Base-by-base conservation (phyloP, 1,140 invertebrate species). In the Apocrypta bakeri region DNA sequence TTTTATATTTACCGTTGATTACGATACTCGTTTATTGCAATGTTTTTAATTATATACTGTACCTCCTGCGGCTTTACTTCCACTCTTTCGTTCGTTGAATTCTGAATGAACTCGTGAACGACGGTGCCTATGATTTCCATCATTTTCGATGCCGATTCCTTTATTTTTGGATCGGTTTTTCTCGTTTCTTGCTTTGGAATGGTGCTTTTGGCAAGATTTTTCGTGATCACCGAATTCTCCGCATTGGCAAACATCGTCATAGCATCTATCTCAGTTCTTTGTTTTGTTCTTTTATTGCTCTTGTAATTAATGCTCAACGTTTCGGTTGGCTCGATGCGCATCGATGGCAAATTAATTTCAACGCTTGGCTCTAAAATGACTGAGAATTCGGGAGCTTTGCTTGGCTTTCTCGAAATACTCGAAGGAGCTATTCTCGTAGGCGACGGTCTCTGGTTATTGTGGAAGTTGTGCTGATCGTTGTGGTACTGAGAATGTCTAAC, bases 41-140 rank as follows among this genome's bases (percentile, higher is more conserved):
- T 9, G 33, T n/a, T n/a, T n/a, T n/a, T n/a, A n/a, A n/a, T n/a
- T 42, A 42, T 42, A 64, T 25, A n/a, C 25, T 48, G 69, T 84
- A 91, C 91, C 84, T 90, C 89, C 82, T 91, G 90, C 2, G 90
- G 88, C 42, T 89, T 90, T 81, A 85, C 87, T 29, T 87, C 86
- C 24, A 86, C 74, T 17, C 84, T 83, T 0, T 86, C 83, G 1
- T 85, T 85, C 1, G 87, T 86, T 2, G 81, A 87, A 74, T 90
- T 87, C 27, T 74, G 86, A 6, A 76, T 73, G 14, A 83, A 73
- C 37, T 85, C 68, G 31, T 85, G 85, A 2, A 74, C 83, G 1
- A 85, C 81, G 12, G 84, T 86, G 21, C 83, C 86, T n/a, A 71
- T 48, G 29, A 87, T 83, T 21, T 88, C 80, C 77, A 90, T 90